These are phyloP conservation scores for Rousettus madagascariensis DNA, from an alignment of 2,797 vertebrate species.

Conservation along the genomic window DNA sequence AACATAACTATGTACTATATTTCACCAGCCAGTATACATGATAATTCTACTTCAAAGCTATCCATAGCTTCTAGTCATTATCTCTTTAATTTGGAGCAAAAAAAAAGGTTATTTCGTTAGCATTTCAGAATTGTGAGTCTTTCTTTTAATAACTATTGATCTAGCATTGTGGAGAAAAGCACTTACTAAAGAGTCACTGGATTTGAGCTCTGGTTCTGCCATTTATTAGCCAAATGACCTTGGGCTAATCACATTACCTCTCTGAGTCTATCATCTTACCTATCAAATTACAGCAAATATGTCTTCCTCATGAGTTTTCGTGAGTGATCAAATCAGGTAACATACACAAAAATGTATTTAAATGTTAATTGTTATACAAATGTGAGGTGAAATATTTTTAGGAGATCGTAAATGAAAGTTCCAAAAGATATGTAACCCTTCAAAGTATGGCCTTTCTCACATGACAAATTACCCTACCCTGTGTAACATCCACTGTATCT, in stretches of 20 bases:
- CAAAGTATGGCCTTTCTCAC: background rate
- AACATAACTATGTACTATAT: background rate
- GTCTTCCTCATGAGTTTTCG: background rate
- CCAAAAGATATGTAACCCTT: background rate
- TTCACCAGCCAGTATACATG: background rate
- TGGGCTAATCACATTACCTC: background rate
- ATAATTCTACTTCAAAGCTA: background rate
- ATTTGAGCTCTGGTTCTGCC: constrained; percentile 1
- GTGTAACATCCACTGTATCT: background rate
- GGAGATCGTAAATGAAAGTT: background rate
- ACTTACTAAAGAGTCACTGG: background rate
- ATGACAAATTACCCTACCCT: background rate
- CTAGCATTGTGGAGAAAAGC: background rate
- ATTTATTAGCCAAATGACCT: background rate
- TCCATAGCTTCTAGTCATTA: background rate
- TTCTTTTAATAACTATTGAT: constrained; percentile 17
- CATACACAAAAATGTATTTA: background rate
- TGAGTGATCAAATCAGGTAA: constrained; percentile 17
- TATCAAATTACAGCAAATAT: background rate
- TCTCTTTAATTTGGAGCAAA: constrained; percentile 39
- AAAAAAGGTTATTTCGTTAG: constrained; percentile 7
- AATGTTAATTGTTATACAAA: background rate
- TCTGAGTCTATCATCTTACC: background rate
- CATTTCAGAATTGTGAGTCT: background rate
- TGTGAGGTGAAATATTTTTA: background rate